Conservation (phyloP, 2,113 vertebrate genomes). For the Heteronetta atricapilla region DNA sequence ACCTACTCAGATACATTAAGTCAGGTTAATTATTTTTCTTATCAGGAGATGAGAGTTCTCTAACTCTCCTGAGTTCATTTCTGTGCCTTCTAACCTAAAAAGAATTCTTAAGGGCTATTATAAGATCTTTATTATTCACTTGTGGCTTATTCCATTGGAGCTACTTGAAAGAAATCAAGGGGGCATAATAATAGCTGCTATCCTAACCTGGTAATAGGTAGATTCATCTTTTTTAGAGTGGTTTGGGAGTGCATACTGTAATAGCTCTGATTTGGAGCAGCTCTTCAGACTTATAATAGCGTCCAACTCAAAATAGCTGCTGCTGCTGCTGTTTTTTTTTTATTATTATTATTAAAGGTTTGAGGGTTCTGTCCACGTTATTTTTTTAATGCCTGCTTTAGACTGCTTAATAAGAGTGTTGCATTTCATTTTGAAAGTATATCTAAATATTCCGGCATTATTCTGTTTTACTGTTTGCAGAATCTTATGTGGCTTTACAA, state of each 20-base stretch:
- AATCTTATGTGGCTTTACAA: background rate
- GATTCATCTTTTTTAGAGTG: conserved; percentile 77
- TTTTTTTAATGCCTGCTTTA: background rate
- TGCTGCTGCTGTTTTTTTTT: background rate
- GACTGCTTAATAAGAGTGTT: conserved; percentile 10
- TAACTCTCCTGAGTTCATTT: conserved; percentile 80
- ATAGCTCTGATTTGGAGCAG: conserved; percentile 74
- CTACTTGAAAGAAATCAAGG: conserved; percentile 79
- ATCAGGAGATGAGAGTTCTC: conserved; percentile 78
- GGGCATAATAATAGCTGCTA: conserved; percentile 77
- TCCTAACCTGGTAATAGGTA: conserved; percentile 78
- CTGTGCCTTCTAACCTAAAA: conserved; percentile 75
- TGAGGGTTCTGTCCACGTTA: conserved; percentile 31
- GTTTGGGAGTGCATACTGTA: conserved; percentile 68
- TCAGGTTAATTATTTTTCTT: conserved; percentile 84
- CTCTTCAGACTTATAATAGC: conserved; percentile 77
- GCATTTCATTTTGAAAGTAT: conserved; percentile 1
- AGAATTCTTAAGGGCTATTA: conserved; percentile 83
- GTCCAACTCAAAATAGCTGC: conserved; percentile 69
- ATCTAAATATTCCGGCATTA: conserved; percentile 5
- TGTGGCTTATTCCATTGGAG: conserved; percentile 78
- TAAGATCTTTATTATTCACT: conserved; percentile 86
- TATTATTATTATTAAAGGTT: conserved; percentile 66
- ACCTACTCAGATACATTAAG: conserved; percentile 78
- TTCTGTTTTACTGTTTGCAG: conserved; percentile 1